Conservation (phyloP, 2,797 vertebrate genomes). For the Pagetopsis macropterus region DNA sequence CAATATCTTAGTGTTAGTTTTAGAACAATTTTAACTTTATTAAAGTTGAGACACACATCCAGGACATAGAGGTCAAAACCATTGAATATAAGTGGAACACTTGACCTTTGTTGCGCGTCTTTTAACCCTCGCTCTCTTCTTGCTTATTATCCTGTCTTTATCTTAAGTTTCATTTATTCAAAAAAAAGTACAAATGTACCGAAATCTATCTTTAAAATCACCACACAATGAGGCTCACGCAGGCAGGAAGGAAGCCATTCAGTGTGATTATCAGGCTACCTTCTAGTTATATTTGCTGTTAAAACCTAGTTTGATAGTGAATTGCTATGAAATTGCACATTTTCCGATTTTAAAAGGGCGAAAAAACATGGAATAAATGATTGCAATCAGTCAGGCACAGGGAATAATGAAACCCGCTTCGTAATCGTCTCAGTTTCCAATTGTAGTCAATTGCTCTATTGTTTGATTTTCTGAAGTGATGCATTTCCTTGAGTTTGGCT, state of each 20-base stretch:
- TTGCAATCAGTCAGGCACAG: conserved; percentile 42
- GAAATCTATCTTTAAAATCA: not conserved
- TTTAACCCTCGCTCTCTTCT: not conserved
- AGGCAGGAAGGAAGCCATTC: conserved; percentile 5
- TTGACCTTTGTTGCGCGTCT: not conserved
- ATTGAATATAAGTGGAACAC: not conserved
- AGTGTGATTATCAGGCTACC: conserved; percentile 5
- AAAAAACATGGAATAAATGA: conserved; percentile 9
- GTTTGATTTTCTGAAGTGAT: conserved; percentile 62
- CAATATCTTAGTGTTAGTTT: not conserved
- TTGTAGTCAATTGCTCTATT: conserved; percentile 43
- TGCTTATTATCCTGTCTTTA: not conserved
- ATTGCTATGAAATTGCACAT: not conserved
- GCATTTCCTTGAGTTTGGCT: conserved; percentile 54
- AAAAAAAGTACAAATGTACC: not conserved
- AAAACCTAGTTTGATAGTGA: conserved; percentile 9
- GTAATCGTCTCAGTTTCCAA: conserved; percentile 36
- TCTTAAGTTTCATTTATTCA: not conserved
- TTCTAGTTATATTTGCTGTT: conserved; percentile 17
- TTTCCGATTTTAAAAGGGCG: conserved; percentile 26
- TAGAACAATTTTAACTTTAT: too few species aligned
- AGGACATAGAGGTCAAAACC: not conserved
- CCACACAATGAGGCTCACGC: not conserved
- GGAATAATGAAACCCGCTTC: conserved; percentile 19
- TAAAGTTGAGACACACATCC: not conserved